Percentiles rank a stretch among this genome's conserved stretches.
Evolutionary conservation across 2,797 vertebrate species (phyloP).

Genomic region (Trachurus trachurus): DNA sequence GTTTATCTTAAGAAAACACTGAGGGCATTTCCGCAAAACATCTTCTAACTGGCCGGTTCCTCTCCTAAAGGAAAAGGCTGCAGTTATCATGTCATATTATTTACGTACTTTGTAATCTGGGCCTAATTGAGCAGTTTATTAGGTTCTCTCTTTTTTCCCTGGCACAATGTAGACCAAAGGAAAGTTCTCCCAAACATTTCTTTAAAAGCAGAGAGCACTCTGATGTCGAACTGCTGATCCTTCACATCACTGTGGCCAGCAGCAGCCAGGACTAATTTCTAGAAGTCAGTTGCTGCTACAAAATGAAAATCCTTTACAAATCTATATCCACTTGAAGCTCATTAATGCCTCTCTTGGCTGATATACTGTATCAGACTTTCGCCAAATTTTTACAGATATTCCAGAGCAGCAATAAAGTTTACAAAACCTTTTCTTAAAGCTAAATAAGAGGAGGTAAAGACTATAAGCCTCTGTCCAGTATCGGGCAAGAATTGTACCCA

Average conservation of each 20-base stretch:
- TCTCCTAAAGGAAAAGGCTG: not conserved
- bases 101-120: slow-evolving; percentile 5
- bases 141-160: not conserved
- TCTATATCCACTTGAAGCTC: slow-evolving; percentile 33
- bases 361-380: slow-evolving; percentile 14
- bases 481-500: too few species aligned
- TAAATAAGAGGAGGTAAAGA: too few species aligned
- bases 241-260: not conserved
- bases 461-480: too few species aligned
- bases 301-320: slow-evolving; percentile 24
- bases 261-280: not conserved
- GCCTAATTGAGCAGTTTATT: not conserved
- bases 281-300: slow-evolving; percentile 4
- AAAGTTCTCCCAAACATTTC: not conserved
- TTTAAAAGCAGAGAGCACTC: not conserved
- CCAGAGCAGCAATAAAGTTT: slow-evolving; percentile 26
- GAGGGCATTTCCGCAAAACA: not conserved
- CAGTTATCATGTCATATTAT: not conserved
- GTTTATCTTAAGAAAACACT: slow-evolving; percentile 20
- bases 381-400: slow-evolving; percentile 35
- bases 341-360: not conserved
- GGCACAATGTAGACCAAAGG: not conserved
- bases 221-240: not conserved
- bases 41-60: not conserved
- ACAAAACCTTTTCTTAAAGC: not conserved